Percentiles rank a stretch among this genome's conserved stretches.
These are phyloP conservation scores for Parambassis ranga DNA, from an alignment of 2,797 vertebrate genomes.

Conservation along the genomic window DNA sequence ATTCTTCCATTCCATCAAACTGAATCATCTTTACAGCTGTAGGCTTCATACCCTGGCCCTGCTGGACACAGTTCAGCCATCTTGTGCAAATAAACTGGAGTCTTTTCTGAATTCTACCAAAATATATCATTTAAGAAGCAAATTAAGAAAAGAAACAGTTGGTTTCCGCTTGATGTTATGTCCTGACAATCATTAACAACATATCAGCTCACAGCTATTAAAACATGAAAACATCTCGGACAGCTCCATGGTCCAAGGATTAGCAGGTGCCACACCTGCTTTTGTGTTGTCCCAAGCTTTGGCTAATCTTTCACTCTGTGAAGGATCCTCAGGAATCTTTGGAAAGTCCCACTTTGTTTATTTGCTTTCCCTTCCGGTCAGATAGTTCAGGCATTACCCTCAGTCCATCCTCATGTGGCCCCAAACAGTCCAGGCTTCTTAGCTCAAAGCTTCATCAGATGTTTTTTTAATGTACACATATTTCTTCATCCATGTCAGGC, in stretches of 20 bases:
- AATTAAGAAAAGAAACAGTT: too few relatives aligned
- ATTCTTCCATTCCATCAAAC: conserved; percentile 19
- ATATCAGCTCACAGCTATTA: conserved; percentile 11
- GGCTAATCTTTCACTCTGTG: conserved; percentile 47
- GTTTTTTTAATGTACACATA: neutral
- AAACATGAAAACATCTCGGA: neutral
- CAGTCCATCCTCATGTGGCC: neutral
- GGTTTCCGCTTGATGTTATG: neutral
- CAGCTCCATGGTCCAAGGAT: conserved; percentile 22
- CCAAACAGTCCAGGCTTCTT: neutral
- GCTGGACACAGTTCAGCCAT: neutral
- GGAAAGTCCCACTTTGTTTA: neutral
- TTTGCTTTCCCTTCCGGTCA: conserved; percentile 3
- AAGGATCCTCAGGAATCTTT: conserved; percentile 15
- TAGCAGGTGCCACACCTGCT: conserved; percentile 25
- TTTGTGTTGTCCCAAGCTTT: conserved; percentile 24
- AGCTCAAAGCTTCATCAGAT: neutral
- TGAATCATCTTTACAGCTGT: neutral
- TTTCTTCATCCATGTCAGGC: neutral
- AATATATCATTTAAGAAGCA: neutral
- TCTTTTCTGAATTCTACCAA: neutral
- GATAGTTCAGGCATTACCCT: neutral
- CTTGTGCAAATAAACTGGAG: too few relatives aligned
- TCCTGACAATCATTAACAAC: conserved; percentile 17
- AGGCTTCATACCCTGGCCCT: neutral